Conservation (phyloP, 2,113 vertebrate genomes). For the Semicossyphus pulcher region DNA sequence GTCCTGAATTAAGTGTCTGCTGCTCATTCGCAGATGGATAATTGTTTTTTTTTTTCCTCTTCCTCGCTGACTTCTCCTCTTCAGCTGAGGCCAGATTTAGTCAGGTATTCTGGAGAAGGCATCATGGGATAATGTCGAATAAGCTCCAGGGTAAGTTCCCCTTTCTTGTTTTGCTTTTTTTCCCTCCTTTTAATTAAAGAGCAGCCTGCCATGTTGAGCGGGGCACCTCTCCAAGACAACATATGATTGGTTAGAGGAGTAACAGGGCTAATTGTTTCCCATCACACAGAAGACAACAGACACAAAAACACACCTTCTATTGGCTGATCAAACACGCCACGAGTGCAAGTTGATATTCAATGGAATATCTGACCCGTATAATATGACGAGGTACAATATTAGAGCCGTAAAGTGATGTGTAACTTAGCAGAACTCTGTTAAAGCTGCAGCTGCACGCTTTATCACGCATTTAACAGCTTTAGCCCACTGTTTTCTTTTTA, state of each 20-base stretch:
- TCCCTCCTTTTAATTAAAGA: conserved; percentile 60
- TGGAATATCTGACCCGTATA: conserved; percentile 56
- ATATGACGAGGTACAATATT: conserved; percentile 40
- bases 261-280: conserved; percentile 25
- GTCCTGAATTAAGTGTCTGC: conserved; percentile 65
- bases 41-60: conserved; percentile 48
- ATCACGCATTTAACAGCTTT: conserved; percentile 62
- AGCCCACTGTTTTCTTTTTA: conserved; percentile 59
- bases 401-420: conserved; percentile 34
- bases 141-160: conserved; percentile 59
- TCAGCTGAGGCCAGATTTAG: conserved; percentile 58
- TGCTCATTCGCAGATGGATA: conserved; percentile 66
- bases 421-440: conserved; percentile 53
- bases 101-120: conserved; percentile 61
- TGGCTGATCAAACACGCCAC: conserved; percentile 32
- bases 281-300: background rate
- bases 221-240: conserved; percentile 58
- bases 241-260: conserved; percentile 54
- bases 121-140: conserved; percentile 48
- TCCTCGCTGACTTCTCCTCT: conserved; percentile 38
- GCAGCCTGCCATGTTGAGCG: conserved; percentile 30
- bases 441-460: conserved; percentile 46
- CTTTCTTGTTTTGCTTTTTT: conserved; percentile 24
- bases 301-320: background rate
- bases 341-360: conserved; percentile 34